Evolutionary conservation across 2,797 vertebrate genomes (phyloP).

Genomic region (Sphaeramia orbicularis): DNA sequence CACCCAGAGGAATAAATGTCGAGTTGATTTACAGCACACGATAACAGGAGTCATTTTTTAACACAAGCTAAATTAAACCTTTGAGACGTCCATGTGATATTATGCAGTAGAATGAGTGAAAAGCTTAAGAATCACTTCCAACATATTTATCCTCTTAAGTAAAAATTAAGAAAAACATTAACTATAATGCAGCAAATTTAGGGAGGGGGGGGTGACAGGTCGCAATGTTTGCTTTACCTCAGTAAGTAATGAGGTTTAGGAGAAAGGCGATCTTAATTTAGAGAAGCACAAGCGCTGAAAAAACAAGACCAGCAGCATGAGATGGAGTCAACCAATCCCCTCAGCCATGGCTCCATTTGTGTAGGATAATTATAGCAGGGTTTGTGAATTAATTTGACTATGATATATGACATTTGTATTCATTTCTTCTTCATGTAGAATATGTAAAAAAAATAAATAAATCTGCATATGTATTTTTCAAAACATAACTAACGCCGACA

Average conservation of each 20-base stretch:
- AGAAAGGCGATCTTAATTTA: conserved; percentile 52
- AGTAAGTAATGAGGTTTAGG: conserved; percentile 46
- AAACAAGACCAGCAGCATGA: conserved; percentile 15
- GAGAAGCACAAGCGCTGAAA: conserved; percentile 21
- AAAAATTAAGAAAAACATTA: conserved; percentile 21
- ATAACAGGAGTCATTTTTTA: conserved; percentile 11
- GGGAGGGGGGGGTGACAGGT: conserved; percentile 40
- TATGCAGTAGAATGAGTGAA: conserved; percentile 45
- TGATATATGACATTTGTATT: conserved; percentile 31
- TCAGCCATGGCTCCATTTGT: conserved; percentile 48
- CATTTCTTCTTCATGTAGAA: conserved; percentile 20
- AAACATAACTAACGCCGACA: not conserved
- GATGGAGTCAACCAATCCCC: conserved; percentile 22
- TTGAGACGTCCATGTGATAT: conserved; percentile 21
- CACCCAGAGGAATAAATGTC: too few species aligned
- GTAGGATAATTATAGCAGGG: conserved; percentile 42
- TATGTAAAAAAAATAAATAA: conserved; percentile 12
- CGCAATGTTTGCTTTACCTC: conserved; percentile 6
- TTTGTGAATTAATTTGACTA: conserved; percentile 52
- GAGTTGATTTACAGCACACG: too few species aligned
- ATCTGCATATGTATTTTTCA: conserved; percentile 12
- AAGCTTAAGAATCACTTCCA: conserved; percentile 42
- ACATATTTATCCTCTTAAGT: conserved; percentile 53
- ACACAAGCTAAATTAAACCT: conserved; percentile 26
- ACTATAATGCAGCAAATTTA: not conserved